These are phyloP conservation scores for Rhyacichthys aspro DNA, from an alignment of 2,797 vertebrate species.

Conservation along the genomic window DNA sequence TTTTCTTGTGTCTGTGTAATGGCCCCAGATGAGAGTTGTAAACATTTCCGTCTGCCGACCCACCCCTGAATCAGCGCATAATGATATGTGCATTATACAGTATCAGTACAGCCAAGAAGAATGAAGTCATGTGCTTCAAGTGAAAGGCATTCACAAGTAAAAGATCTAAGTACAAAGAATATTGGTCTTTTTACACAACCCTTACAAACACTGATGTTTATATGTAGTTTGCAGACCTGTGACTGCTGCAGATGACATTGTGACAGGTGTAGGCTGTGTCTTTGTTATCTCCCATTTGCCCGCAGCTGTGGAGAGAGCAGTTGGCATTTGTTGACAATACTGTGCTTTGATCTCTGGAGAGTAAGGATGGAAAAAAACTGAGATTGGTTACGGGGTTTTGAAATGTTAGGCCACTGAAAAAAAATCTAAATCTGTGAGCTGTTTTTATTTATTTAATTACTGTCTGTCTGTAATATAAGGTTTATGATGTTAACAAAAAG, in stretches of 20 bases:
- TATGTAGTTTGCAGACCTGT: no score
- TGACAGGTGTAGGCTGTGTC: background rate
- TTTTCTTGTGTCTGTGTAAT: conserved; percentile 5
- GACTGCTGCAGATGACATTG: conserved; percentile 1
- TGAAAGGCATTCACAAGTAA: no score
- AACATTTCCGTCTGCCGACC: background rate
- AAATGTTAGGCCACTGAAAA: background rate
- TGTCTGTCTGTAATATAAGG: background rate
- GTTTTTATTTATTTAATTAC: background rate
- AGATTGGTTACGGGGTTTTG: background rate
- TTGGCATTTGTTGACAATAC: background rate
- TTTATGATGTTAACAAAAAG: background rate
- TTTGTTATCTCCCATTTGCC: conserved; percentile 3
- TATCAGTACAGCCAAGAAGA: no score
- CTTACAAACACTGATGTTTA: no score
- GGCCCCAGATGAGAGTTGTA: background rate
- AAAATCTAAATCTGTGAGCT: no score
- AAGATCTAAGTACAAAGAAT: no score
- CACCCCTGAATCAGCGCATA: no score
- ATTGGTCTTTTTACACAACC: no score
- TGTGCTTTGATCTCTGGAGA: conserved; percentile 19
- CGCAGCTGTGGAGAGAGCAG: conserved; percentile 16
- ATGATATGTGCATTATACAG: no score
- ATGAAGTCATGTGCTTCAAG: no score
- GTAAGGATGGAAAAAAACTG: background rate